phyloP scores from a whole-genome alignment of 2,888 invertebrate genomes.

The Rhingia rostrata region DNA sequence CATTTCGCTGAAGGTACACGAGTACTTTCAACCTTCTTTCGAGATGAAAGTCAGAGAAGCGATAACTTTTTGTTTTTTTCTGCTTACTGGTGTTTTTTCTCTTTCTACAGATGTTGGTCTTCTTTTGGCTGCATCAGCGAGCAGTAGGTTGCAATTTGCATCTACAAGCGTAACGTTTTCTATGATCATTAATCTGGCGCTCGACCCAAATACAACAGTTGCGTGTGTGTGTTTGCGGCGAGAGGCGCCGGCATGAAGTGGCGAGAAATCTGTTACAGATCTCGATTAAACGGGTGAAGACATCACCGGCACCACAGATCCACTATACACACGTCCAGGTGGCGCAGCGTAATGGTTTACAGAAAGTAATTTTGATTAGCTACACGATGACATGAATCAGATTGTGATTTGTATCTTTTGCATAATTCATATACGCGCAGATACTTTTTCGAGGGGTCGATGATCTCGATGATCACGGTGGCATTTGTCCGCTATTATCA shows the following conservation, averaged over 20 bases:
- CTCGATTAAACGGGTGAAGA: slow-evolving; percentile 37
- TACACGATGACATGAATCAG: slow-evolving; percentile 45
- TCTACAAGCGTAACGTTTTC: slow-evolving; percentile 65
- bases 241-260: slow-evolving; percentile 26
- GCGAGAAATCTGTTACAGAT: slow-evolving; percentile 51
- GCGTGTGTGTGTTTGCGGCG: slow-evolving; percentile 16
- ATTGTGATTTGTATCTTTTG: slow-evolving; percentile 61
- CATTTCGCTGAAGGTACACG: slow-evolving; percentile 19
- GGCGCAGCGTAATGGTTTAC: slow-evolving; percentile 18
- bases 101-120: neutral
- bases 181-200: slow-evolving; percentile 67
- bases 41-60: slow-evolving; percentile 64
- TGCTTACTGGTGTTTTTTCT: neutral
- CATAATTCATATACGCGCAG: slow-evolving; percentile 58
- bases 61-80: slow-evolving; percentile 24
- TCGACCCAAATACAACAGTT: slow-evolving; percentile 58
- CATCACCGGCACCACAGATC: neutral
- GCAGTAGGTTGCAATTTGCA: slow-evolving; percentile 60
- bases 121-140: neutral
- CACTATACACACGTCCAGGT: neutral
- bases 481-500: slow-evolving; percentile 6
- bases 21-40: slow-evolving; percentile 22
- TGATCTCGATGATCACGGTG: slow-evolving; percentile 37
- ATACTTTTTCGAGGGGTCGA: slow-evolving; percentile 33
- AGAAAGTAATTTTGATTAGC: slow-evolving; percentile 42